A percentile compares a stretch with the other conserved stretches of the same genome.
These are phyloP conservation scores for Porites divaricata DNA, from an alignment of 92 coral and sea anemone genomes.

Conservation along the genomic window DNA sequence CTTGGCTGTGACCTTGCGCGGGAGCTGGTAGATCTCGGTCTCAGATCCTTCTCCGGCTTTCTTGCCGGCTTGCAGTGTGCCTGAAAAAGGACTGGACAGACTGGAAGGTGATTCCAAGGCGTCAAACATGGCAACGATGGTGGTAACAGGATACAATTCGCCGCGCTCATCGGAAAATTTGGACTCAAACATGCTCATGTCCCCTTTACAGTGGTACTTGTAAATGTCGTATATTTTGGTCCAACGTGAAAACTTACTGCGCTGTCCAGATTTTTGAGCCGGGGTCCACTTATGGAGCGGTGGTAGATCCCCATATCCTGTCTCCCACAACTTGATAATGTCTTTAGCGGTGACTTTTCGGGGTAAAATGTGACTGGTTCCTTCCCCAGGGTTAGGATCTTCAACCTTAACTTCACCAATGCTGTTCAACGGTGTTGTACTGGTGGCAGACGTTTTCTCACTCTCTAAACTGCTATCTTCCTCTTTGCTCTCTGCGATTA, in stretches of 20 bases:
- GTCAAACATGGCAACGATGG: slow-evolving; percentile 98
- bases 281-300: slow-evolving; percentile 94
- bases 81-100: slow-evolving; percentile 42
- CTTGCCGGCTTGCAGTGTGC: slow-evolving; percentile 22
- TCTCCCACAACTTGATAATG: slow-evolving; percentile 93
- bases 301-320: slow-evolving; percentile 87
- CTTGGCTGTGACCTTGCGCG: slow-evolving; percentile 95
- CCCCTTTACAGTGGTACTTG: slow-evolving; percentile 92
- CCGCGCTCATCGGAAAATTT: slow-evolving; percentile 93
- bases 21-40: slow-evolving; percentile 83
- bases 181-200: slow-evolving; percentile 80
- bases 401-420: slow-evolving; percentile 16
- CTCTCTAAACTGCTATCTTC: neutral
- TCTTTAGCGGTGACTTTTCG: slow-evolving; percentile 97
- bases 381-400: slow-evolving; percentile 44
- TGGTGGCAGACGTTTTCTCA: slow-evolving; percentile 1
- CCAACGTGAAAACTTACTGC: slow-evolving; percentile 99
- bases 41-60: slow-evolving; percentile 59
- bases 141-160: slow-evolving; percentile 90
- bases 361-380: slow-evolving; percentile 72
- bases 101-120: slow-evolving; percentile 83
- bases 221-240: slow-evolving; percentile 96
- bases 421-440: slow-evolving; percentile 6
- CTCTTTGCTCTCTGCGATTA: slow-evolving; percentile 17
- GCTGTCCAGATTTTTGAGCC: slow-evolving; percentile 94